Evolutionary conservation across 2,888 invertebrate species (phyloP), one percentile per base, ranked within the genome.

Genomic region (Drepana falcataria): DNA sequence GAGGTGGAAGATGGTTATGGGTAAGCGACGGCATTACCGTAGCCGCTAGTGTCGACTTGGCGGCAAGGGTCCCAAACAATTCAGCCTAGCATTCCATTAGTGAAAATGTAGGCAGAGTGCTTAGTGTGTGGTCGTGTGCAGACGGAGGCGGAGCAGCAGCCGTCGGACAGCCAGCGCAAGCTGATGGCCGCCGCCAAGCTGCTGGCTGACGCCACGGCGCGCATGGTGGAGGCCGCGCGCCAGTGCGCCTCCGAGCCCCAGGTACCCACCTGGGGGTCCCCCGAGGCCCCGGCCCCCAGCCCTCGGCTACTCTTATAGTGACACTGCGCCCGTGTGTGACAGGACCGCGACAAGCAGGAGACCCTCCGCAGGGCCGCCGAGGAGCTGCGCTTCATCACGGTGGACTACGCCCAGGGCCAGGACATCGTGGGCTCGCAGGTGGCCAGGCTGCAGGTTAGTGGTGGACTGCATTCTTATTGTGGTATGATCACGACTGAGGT

Each of bases 211-310:
- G 99, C 99, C 1, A 99, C 99, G 0, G 97, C 98, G 0, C 93
- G 96, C 65, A 96, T 99, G 95, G 99, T 99, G 35, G 99, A 99
- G 83, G 98, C 98, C 0, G 98, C 98, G 0, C 93, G 99, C 56
- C 95, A 96, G 53, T 98, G 98, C 81, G 97, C 98, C 0, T 95
- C 95, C 35, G 93, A 94, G 72, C 96, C 96, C 0, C 87, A 89
- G 87, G 90, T 88, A 60, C 37, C 5, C 37, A 1, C 37, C 21
- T 21, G 21, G 21, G 21, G 21, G 21, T 1, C 21, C 21, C 21
- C 21, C 21, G 21, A 21, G 21, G 21, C 21, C 21, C 21, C 21
- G 21, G 21, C 21, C 21, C 21, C 21, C 1, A 21, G 21, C 21
- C 21, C 21, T 21, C 21, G 1, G 21, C 21, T 21, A 21, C 21